phyloP scores from a whole-genome alignment of 2,888 invertebrate species.

The Drosophila tripunctata region DNA sequence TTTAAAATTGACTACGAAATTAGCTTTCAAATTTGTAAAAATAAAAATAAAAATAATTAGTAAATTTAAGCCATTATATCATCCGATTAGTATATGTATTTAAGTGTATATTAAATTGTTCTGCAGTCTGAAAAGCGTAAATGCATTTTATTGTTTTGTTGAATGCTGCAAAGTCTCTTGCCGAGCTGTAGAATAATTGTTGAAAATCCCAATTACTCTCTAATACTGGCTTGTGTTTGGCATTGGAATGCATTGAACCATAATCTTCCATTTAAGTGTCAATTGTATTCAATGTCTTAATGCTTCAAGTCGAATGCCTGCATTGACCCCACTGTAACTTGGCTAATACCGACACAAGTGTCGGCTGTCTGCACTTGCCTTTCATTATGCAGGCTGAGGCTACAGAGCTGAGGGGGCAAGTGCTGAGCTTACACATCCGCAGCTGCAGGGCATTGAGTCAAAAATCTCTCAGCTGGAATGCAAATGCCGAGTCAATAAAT shows the following conservation, averaged over 20 bases:
- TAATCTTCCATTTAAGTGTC: background rate
- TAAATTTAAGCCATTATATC: no score
- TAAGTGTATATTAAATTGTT: no score
- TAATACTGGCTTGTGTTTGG: background rate
- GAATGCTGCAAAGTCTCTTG: background rate
- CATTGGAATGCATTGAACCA: background rate
- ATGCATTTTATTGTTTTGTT: background rate
- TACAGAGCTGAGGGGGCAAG: no score
- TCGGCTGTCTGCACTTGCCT: slow-evolving; percentile 47
- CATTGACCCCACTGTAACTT: slow-evolving; percentile 28
- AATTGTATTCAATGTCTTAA: background rate
- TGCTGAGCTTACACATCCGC: slow-evolving; percentile 57
- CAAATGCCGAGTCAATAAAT: slow-evolving; percentile 79
- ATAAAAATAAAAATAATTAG: no score
- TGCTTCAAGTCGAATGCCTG: background rate
- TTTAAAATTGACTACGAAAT: no score
- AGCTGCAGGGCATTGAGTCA: slow-evolving; percentile 52
- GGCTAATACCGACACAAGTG: slow-evolving; percentile 17
- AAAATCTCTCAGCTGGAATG: slow-evolving; percentile 69
- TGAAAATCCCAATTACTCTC: background rate
- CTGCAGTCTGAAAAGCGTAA: no score
- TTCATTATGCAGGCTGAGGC: slow-evolving; percentile 62
- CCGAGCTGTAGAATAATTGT: background rate
- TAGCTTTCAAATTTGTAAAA: no score
- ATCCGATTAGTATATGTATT: no score